Percentiles rank a stretch among this genome's conserved stretches.
Evolutionary conservation across 2,113 vertebrate genomes (phyloP).

Genomic region (Sarotherodon lohbergeri): DNA sequence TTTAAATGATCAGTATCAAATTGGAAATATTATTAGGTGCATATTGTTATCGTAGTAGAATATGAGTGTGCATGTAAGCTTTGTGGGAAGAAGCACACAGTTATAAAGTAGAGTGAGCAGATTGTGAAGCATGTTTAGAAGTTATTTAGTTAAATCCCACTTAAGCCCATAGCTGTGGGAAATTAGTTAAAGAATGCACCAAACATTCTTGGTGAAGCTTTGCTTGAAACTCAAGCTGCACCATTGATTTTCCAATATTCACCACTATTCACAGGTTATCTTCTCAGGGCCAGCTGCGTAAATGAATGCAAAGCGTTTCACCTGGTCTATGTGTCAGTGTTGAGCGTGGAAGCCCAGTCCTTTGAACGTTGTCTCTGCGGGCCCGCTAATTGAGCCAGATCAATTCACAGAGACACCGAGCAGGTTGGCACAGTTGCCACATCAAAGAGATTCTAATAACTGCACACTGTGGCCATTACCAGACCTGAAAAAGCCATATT

Average conservation of each 20-base stretch:
- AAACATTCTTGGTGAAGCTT: constrained; percentile 7
- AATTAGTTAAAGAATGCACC: not conserved
- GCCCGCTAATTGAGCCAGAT: constrained; percentile 67
- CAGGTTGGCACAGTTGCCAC: constrained; percentile 69
- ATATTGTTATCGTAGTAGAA: not conserved
- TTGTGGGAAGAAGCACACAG: not conserved
- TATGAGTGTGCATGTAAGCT: not conserved
- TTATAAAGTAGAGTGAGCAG: not conserved
- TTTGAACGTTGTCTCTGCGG: constrained; percentile 58
- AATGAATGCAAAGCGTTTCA: constrained; percentile 64
- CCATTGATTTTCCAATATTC: constrained; percentile 52
- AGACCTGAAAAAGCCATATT: constrained; percentile 54
- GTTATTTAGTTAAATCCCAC: not conserved
- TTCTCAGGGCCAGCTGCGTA: constrained; percentile 39
- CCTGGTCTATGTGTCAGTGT: constrained; percentile 50
- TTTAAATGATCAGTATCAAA: not conserved
- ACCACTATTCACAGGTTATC: constrained; percentile 38
- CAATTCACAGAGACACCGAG: constrained; percentile 61
- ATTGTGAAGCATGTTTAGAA: not conserved
- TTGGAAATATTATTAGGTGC: not conserved
- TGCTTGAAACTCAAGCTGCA: not conserved
- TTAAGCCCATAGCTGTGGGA: not conserved
- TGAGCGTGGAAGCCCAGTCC: constrained; percentile 32
- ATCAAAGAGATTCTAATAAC: constrained; percentile 74
- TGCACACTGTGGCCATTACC: constrained; percentile 66